A percentile compares a stretch with the other conserved stretches of the same genome.
These are phyloP conservation scores for Crenuchus spilurus DNA, from an alignment of 2,797 vertebrate species.

Conservation along the genomic window DNA sequence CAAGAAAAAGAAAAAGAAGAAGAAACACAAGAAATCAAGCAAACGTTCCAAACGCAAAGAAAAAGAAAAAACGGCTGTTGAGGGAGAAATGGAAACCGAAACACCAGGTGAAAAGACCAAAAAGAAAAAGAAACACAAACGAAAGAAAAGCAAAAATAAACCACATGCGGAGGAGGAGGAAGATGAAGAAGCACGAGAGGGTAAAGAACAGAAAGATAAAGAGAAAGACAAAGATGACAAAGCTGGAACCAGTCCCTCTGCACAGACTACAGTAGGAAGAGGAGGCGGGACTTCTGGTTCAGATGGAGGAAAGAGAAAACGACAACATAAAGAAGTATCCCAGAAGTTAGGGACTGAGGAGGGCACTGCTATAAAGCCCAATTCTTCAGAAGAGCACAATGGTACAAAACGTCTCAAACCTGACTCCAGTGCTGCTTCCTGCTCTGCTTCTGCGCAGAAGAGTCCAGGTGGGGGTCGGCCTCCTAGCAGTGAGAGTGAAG, in stretches of 20 bases:
- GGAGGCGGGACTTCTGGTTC: slow-evolving; percentile 58
- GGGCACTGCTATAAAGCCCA: slow-evolving; percentile 68
- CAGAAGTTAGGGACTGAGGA: slow-evolving; percentile 81
- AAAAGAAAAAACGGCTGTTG: slow-evolving; percentile 77
- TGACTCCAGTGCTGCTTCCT: slow-evolving; percentile 74
- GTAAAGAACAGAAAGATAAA: slow-evolving; percentile 56
- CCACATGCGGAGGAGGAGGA: slow-evolving; percentile 63
- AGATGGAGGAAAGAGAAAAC: slow-evolving; percentile 83
- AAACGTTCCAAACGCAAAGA: slow-evolving; percentile 87
- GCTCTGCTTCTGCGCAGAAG: slow-evolving; percentile 78
- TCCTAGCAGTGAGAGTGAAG: slow-evolving; percentile 89
- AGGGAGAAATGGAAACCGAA: slow-evolving; percentile 78
- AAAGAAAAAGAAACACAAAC: slow-evolving; percentile 93
- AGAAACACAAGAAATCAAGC: slow-evolving; percentile 95
- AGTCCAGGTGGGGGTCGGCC: slow-evolving; percentile 73
- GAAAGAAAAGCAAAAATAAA: slow-evolving; percentile 90
- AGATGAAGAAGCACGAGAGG: slow-evolving; percentile 61
- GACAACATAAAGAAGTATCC: slow-evolving; percentile 78
- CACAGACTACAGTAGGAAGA: slow-evolving; percentile 49
- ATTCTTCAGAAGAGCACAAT: slow-evolving; percentile 81
- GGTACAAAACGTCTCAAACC: slow-evolving; percentile 81
- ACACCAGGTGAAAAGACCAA: slow-evolving; percentile 84
- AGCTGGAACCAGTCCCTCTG: slow-evolving; percentile 49
- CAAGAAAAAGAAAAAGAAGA: slow-evolving; percentile 97
- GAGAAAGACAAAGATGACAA: slow-evolving; percentile 67